Percentiles rank a stretch among this genome's conserved stretches.
Conservation (phyloP, 1,140 invertebrate species). For the Zaprionus capensis region DNA sequence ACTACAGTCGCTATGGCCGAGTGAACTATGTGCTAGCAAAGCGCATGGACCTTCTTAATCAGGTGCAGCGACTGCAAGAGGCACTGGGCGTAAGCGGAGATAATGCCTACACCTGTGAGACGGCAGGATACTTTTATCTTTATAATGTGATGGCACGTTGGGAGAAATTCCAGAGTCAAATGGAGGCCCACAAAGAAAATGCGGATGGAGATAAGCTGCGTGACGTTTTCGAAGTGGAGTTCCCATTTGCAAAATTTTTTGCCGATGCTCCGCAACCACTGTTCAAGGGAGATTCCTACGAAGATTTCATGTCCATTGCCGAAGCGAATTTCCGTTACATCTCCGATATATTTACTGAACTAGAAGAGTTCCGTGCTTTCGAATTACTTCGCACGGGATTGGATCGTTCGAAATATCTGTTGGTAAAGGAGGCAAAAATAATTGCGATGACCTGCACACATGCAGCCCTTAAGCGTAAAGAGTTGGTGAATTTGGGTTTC, state of each 20-base stretch:
- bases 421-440: conserved; percentile 99
- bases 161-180: conserved; percentile 91
- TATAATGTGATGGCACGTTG: conserved; percentile 91
- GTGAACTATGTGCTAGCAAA: conserved; percentile 99
- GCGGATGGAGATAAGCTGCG: conserved; percentile 43
- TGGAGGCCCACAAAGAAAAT: conserved; percentile 30
- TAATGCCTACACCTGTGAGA: conserved; percentile 99
- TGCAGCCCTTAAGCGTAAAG: conserved; percentile 97
- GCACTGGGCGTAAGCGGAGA: conserved; percentile 93
- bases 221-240: conserved; percentile 88
- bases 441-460: conserved; percentile 99
- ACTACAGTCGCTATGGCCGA: conserved; percentile 98
- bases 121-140: conserved; percentile 96
- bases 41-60: conserved; percentile 94
- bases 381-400: conserved; percentile 97
- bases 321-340: conserved; percentile 97
- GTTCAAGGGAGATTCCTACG: conserved; percentile 92
- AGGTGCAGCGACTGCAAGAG: conserved; percentile 95
- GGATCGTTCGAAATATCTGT: conserved; percentile 97
- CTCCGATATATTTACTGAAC: conserved; percentile 96
- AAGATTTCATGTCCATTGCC: conserved; percentile 96
- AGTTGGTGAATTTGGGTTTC: conserved; percentile 97
- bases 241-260: conserved; percentile 97
- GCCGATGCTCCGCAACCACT: conserved; percentile 96
- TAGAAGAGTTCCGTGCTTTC: conserved; percentile 99